Conservation (phyloP, 2,797 vertebrate genomes). For the Sebastes diaconus region DNA sequence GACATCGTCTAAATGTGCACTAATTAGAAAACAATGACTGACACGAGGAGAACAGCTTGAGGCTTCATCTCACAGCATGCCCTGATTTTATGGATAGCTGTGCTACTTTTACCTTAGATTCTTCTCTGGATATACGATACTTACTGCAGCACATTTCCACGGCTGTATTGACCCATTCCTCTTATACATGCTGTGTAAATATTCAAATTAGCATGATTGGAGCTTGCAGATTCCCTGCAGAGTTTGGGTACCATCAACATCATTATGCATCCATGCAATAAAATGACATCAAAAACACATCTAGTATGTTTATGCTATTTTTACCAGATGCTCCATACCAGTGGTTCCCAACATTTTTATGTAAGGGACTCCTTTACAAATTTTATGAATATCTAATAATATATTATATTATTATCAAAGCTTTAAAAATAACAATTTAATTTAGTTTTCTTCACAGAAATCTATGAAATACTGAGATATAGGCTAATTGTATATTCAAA, state of each 20-base stretch:
- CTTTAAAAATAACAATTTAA: too few species aligned
- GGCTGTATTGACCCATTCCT: not conserved
- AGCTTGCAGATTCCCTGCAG: not conserved
- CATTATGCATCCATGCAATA: not conserved
- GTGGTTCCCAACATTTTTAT: too few species aligned
- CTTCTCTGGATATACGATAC: not conserved
- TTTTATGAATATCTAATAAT: too few species aligned
- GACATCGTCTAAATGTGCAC: constrained; percentile 45
- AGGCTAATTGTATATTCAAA: too few species aligned
- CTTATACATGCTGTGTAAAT: not conserved
- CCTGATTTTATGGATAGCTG: constrained; percentile 19
- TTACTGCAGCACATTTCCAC: not conserved
- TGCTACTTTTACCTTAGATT: constrained; percentile 8
- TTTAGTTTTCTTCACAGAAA: too few species aligned
- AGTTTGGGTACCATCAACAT: not conserved
- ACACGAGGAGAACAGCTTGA: constrained; percentile 57
- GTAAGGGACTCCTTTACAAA: too few species aligned
- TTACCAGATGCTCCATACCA: not conserved
- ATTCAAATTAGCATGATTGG: constrained; percentile 2
- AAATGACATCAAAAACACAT: not conserved
- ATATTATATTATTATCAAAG: too few species aligned
- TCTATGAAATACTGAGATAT: too few species aligned
- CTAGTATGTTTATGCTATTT: not conserved
- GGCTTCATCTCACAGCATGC: constrained; percentile 42
- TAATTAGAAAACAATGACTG: constrained; percentile 71